These are phyloP conservation scores for Holacanthus passer DNA, from an alignment of 2,113 vertebrate genomes.

Conservation along the genomic window DNA sequence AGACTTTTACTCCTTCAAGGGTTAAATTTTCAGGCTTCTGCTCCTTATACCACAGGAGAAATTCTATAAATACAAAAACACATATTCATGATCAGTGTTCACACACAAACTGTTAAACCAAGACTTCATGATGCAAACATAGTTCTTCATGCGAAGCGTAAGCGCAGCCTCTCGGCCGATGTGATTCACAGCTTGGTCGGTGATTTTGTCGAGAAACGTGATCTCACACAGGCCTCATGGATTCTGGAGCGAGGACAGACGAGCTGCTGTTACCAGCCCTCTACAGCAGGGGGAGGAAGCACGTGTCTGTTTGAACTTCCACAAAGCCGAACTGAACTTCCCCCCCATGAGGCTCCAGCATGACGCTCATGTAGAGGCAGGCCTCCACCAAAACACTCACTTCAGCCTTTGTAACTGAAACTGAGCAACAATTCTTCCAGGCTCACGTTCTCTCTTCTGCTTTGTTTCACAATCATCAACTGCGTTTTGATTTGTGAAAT, in stretches of 20 bases:
- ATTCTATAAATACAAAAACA: not conserved
- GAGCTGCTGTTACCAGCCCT: slow-evolving; percentile 8
- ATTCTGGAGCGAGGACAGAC: not conserved
- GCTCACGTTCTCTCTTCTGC: not conserved
- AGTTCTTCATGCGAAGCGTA: not conserved
- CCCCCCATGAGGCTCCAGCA: slow-evolving; percentile 16
- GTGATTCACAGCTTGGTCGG: not conserved
- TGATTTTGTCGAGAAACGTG: slow-evolving; percentile 31
- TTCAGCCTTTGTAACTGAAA: not conserved
- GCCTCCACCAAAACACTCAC: slow-evolving; percentile 3
- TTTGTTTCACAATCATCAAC: not conserved
- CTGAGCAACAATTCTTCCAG: not conserved
- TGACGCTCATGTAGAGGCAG: slow-evolving; percentile 30
- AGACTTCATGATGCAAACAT: not conserved
- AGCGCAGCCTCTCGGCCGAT: not conserved
- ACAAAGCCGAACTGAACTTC: not conserved
- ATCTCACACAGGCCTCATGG: slow-evolving; percentile 7
- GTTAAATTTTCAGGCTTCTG: not conserved
- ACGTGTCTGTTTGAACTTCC: slow-evolving; percentile 41
- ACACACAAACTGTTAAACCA: not conserved
- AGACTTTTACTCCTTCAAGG: not conserved
- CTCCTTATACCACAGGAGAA: not conserved
- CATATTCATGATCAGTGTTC: not conserved
- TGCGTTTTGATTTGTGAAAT: not conserved
- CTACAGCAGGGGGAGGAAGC: slow-evolving; percentile 62